Percentiles rank a stretch among this genome's conserved stretches.
Evolutionary conservation across 1,140 invertebrate species (phyloP).

Genomic region (Megathymus violae): DNA sequence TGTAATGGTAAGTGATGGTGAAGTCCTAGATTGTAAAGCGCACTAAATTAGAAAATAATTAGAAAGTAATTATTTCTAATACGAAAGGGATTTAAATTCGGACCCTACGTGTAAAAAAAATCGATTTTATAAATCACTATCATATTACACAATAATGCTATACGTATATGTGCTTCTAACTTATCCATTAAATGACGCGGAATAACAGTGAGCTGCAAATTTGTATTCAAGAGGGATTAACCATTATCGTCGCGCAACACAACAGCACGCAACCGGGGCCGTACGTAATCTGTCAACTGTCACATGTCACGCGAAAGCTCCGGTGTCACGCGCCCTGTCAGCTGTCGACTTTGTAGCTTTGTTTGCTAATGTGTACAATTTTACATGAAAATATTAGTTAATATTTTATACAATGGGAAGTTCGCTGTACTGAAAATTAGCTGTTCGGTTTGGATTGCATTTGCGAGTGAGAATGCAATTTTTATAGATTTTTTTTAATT

Average conservation of each 20-base stretch:
- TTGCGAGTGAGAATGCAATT: neutral
- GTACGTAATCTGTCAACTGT: constrained; percentile 19
- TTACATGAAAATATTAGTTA: constrained; percentile 2
- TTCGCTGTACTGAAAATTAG: neutral
- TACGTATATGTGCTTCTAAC: too few species aligned
- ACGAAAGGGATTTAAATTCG: too few species aligned
- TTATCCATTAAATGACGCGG: too few species aligned
- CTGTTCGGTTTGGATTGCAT: neutral
- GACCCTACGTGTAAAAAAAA: too few species aligned
- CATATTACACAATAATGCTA: too few species aligned
- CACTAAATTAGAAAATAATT: too few species aligned
- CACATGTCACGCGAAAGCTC: constrained; percentile 14
- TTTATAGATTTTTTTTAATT: neutral
- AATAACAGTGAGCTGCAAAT: constrained; percentile 16
- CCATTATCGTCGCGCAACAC: constrained; percentile 36
- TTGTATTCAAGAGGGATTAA: constrained; percentile 18
- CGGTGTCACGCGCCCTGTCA: constrained; percentile 33
- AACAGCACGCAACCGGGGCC: constrained; percentile 33
- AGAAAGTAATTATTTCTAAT: too few species aligned
- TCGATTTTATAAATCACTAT: too few species aligned
- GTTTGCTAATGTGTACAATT: constrained; percentile 26
- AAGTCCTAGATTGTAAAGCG: too few species aligned
- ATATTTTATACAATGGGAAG: neutral
- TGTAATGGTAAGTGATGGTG: too few species aligned
- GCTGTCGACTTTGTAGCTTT: constrained; percentile 54